Evolutionary conservation across 2,888 invertebrate species (phyloP).

Genomic region (Lycophotia porphyrea): DNA sequence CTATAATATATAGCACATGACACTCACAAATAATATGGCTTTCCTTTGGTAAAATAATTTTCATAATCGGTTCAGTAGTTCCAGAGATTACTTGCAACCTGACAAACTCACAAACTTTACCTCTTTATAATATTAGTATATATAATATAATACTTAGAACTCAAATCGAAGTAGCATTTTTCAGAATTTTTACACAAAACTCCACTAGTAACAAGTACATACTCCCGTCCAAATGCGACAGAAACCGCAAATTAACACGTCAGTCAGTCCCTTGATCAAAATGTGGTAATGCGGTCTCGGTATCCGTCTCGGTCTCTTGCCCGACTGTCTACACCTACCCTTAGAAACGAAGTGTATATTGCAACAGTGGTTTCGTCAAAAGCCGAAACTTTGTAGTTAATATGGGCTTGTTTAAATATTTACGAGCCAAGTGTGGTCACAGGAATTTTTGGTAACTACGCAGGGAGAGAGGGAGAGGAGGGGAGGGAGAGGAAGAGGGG

Average conservation of each 20-base stretch:
- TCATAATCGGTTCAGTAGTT: no score
- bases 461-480: no score
- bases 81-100: no score
- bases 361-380: constrained; percentile 56
- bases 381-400: constrained; percentile 60
- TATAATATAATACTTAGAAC: not conserved
- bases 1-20: no score
- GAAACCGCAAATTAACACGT: constrained; percentile 47
- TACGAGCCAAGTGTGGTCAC: constrained; percentile 51
- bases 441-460: constrained; percentile 28
- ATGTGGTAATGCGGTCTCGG: constrained; percentile 43
- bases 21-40: no score
- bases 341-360: constrained; percentile 52
- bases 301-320: constrained; percentile 20
- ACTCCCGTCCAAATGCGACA: not conserved
- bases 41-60: no score
- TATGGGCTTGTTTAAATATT: constrained; percentile 61
- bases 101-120: no score
- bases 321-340: constrained; percentile 20
- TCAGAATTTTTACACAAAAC: not conserved
- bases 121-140: no score
- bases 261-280: constrained; percentile 17
- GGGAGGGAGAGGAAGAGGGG: no score
- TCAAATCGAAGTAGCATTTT: not conserved
- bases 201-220: not conserved